Conservation (phyloP, 2,888 invertebrate species). For the Dioctria rufipes region DNA sequence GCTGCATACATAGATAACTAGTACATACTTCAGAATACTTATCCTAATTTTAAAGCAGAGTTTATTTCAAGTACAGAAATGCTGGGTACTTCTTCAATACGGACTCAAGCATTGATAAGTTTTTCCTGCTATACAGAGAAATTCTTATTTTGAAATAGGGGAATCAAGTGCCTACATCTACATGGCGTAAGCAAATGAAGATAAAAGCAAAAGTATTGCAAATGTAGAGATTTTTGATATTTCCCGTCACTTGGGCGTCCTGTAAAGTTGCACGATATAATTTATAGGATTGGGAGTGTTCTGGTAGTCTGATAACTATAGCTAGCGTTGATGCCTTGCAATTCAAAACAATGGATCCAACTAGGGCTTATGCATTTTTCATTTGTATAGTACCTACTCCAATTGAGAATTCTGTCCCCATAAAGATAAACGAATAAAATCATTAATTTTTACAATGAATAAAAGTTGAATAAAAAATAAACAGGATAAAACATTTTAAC, state of each 20-base stretch:
- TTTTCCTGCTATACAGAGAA: not conserved
- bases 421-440: conserved; percentile 56
- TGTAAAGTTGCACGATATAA: conserved; percentile 9
- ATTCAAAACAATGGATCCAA: not conserved
- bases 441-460: conserved; percentile 54
- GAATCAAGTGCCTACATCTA: not conserved
- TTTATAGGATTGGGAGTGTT: conserved; percentile 7
- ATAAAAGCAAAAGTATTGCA: too few relatives aligned
- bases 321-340: not conserved
- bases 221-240: not conserved
- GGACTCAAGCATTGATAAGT: not conserved
- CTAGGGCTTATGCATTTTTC: not conserved
- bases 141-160: not conserved
- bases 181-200: not conserved
- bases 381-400: conserved; percentile 25
- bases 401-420: conserved; percentile 38
- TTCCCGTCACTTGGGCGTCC: not conserved
- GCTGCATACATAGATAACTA: not conserved
- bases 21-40: conserved; percentile 12
- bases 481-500: too few relatives aligned
- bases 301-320: not conserved
- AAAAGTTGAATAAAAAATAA: not conserved
- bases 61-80: not conserved
- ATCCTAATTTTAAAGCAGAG: conserved; percentile 9
- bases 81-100: not conserved